Evolutionary conservation across 2,797 vertebrate genomes (phyloP).

Genomic region (Syndactyla subalaris): DNA sequence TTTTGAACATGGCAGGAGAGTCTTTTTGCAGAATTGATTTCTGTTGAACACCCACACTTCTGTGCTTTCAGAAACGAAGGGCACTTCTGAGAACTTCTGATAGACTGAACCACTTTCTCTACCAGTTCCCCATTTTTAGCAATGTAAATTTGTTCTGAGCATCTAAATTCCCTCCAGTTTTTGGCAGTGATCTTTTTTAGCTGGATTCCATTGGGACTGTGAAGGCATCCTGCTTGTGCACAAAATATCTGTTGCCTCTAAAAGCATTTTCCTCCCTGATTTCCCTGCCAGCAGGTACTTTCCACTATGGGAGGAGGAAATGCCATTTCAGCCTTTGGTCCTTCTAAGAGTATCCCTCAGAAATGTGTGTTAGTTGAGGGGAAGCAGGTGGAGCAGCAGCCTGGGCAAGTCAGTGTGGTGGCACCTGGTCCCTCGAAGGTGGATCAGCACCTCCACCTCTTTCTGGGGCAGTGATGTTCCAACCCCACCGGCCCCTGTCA

Average conservation of each 20-base stretch:
- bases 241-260: neutral
- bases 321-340: neutral
- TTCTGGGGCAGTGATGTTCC: neutral
- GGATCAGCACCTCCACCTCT: neutral
- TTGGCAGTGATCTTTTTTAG: neutral
- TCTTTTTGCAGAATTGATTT: neutral
- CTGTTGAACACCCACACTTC: neutral
- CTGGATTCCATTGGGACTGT: neutral
- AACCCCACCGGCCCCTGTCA: accelerated
- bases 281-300: neutral
- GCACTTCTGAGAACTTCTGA: neutral
- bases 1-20: neutral
- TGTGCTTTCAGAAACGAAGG: neutral
- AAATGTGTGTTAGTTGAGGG: neutral
- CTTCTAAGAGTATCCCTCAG: neutral
- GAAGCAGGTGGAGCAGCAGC: neutral
- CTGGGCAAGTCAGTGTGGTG: neutral
- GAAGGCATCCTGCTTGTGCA: neutral
- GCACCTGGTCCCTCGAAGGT: neutral
- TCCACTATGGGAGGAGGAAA: neutral
- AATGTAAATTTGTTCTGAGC: neutral
- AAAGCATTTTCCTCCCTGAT: neutral
- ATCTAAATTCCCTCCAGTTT: neutral
- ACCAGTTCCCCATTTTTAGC: neutral
- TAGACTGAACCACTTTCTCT: neutral